Percentiles rank a stretch among this genome's conserved stretches.
Conservation (phyloP, 2,888 invertebrate species). For the Luperina testacea region DNA sequence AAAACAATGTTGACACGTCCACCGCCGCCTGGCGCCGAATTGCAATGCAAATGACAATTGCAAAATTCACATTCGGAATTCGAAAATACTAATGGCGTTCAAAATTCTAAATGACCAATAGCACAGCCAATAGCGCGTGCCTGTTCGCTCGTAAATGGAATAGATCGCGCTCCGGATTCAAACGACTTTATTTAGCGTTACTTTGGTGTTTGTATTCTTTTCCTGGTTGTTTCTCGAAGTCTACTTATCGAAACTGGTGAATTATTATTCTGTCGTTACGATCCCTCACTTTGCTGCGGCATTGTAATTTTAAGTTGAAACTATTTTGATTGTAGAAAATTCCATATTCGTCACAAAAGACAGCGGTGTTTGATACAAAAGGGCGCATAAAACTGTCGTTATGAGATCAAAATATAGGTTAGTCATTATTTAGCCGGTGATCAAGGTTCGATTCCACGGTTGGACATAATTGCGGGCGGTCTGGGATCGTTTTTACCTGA, state of each 20-base stretch:
- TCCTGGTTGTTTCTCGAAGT: constrained; percentile 50
- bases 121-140: constrained; percentile 80
- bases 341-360: constrained; percentile 68
- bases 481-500: constrained; percentile 80
- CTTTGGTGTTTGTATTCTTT: constrained; percentile 54
- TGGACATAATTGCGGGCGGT: constrained; percentile 80
- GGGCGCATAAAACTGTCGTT: constrained; percentile 76
- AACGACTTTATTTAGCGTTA: constrained; percentile 71
- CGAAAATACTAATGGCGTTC: constrained; percentile 81
- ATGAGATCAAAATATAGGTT: constrained; percentile 85
- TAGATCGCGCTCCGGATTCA: constrained; percentile 76
- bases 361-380: constrained; percentile 67
- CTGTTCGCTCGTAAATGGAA: constrained; percentile 72
- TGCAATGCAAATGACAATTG: constrained; percentile 85
- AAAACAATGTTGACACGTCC: constrained; percentile 84
- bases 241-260: constrained; percentile 44
- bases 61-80: constrained; percentile 84
- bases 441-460: constrained; percentile 72
- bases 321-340: constrained; percentile 65
- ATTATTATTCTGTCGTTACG: constrained; percentile 45
- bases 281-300: constrained; percentile 9
- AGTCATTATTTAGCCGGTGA: constrained; percentile 71
- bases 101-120: constrained; percentile 80
- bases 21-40: constrained; percentile 84
- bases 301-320: constrained; percentile 40